Conservation (phyloP, 92 coral and sea anemone genomes). For the Heteractis magnifica region DNA sequence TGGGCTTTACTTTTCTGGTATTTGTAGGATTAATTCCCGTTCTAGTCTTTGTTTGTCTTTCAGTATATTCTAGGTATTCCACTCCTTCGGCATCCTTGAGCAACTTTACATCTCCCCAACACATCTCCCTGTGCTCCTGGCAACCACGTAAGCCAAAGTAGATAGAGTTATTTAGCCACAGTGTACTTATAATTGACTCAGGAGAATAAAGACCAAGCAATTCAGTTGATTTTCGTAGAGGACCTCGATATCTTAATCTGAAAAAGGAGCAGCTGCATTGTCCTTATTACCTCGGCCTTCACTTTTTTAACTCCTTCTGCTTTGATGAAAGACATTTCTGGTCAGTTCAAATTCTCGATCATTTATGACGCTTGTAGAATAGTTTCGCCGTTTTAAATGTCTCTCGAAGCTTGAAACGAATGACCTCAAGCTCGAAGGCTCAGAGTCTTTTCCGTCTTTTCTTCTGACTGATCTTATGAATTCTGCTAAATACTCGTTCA, state of each 20-base stretch:
- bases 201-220: constrained; percentile 46
- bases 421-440: no score
- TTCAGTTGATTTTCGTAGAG: constrained; percentile 40
- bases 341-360: neutral
- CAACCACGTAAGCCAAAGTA: constrained; percentile 51
- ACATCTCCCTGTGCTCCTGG: constrained; percentile 53
- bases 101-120: constrained; percentile 48
- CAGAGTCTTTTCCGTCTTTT: no score
- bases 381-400: no score
- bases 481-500: no score
- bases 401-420: no score
- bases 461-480: no score
- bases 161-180: constrained; percentile 52
- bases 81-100: constrained; percentile 38
- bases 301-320: constrained; percentile 22
- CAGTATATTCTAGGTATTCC: constrained; percentile 34
- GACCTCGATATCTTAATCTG: constrained; percentile 36
- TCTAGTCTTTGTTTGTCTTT: constrained; percentile 57
- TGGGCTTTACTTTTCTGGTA: constrained; percentile 46
- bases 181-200: constrained; percentile 46
- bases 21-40: no score
- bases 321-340: constrained; percentile 39
- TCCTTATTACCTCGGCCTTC: constrained; percentile 41
- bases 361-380: no score
- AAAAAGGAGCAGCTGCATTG: constrained; percentile 39